Percentiles rank a stretch among this genome's conserved stretches.
Conservation (phyloP, 2,888 invertebrate species). For the Adela reaumurella region DNA sequence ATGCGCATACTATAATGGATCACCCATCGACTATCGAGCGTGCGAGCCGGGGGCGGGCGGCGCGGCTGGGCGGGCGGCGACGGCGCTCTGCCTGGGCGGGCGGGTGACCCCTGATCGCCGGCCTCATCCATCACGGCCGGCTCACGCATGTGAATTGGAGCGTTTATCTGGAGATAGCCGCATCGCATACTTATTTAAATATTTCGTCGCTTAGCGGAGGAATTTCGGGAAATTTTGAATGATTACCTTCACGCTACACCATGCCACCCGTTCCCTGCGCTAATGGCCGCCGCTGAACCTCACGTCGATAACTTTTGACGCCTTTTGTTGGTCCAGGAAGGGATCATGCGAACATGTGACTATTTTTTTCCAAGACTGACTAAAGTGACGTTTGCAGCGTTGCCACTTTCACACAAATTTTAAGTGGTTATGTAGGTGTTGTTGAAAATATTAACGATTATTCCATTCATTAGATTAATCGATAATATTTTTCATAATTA, state of each 20-base stretch:
- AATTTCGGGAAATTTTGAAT: background rate
- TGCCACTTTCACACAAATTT: too few relatives aligned
- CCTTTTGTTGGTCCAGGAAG: background rate
- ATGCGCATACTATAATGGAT: background rate
- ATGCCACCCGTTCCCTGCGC: too few relatives aligned
- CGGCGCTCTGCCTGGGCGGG: conserved; percentile 39
- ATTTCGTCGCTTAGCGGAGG: conserved; percentile 42
- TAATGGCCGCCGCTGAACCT: background rate
- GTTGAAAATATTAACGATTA: too few relatives aligned
- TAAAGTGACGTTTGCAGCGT: too few relatives aligned
- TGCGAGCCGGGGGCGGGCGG: conserved; percentile 18
- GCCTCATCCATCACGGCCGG: conserved; percentile 51
- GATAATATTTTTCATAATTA: too few relatives aligned
- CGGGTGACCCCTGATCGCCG: conserved; percentile 40
- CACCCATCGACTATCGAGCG: conserved; percentile 8
- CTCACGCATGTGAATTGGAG: conserved; percentile 56
- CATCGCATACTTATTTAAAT: conserved; percentile 48
- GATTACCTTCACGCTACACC: background rate
- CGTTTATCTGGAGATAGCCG: conserved; percentile 54
- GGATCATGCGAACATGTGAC: too few relatives aligned
- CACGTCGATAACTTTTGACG: background rate
- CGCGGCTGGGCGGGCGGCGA: conserved; percentile 41
- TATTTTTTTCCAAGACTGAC: too few relatives aligned
- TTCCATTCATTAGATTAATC: too few relatives aligned
- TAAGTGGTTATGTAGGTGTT: too few relatives aligned